These are phyloP conservation scores for Hermodice carunculata DNA, from an alignment of 2,888 invertebrate species.

Conservation along the genomic window DNA sequence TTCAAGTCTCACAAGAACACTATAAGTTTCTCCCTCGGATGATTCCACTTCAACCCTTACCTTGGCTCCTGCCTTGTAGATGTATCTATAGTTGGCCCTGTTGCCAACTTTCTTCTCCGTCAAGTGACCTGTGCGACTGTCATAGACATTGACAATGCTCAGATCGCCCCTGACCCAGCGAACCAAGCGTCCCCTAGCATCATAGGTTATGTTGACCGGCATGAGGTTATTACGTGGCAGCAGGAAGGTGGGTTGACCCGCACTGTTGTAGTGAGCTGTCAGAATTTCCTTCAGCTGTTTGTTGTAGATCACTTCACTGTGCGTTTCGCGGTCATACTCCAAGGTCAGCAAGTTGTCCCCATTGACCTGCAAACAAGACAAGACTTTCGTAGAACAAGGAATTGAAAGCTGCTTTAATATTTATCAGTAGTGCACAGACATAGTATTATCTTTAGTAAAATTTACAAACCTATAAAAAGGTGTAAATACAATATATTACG, in stretches of 20 bases:
- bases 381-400: no score
- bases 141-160: constrained; percentile 73
- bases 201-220: constrained; percentile 86
- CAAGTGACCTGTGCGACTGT: constrained; percentile 83
- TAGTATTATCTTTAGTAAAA: no score
- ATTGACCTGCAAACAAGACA: constrained; percentile 81
- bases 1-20: no score
- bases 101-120: constrained; percentile 90
- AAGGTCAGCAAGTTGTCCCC: constrained; percentile 91
- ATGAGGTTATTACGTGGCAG: constrained; percentile 52
- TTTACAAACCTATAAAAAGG: no score
- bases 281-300: constrained; percentile 85
- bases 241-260: constrained; percentile 82
- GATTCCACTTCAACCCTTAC: constrained; percentile 54
- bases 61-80: constrained; percentile 87
- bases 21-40: no score
- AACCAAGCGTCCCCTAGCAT: constrained; percentile 85
- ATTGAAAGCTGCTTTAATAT: no score
- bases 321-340: constrained; percentile 92
- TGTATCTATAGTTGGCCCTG: constrained; percentile 91
- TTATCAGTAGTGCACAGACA: no score
- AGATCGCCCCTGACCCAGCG: constrained; percentile 90
- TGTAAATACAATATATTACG: no score
- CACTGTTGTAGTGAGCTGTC: constrained; percentile 88
- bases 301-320: constrained; percentile 91